Conservation (phyloP, 2,113 vertebrate species). For the Gobio gobio region DNA sequence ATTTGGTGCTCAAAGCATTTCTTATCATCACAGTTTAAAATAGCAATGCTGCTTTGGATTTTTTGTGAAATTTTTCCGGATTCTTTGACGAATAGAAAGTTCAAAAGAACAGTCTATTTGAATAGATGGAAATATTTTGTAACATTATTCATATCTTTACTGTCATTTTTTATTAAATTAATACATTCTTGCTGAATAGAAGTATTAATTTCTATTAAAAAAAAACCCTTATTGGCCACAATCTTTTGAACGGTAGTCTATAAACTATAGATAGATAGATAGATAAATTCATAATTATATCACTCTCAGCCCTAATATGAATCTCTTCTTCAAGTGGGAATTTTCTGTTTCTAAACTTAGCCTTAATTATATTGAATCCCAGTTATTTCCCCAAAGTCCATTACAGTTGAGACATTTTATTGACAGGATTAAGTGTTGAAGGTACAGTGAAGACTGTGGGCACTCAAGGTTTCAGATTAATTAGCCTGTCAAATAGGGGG, state of each 20-base stretch:
- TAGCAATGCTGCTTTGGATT: not conserved
- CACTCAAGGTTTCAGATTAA: constrained; percentile 42
- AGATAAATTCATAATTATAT: not conserved
- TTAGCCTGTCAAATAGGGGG: constrained; percentile 46
- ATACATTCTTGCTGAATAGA: no score
- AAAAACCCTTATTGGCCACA: no score
- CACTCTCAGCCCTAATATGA: not conserved
- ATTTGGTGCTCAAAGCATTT: not conserved
- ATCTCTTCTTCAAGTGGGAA: not conserved
- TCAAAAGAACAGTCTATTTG: no score
- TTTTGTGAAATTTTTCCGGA: not conserved
- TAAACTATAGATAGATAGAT: not conserved
- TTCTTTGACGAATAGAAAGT: no score
- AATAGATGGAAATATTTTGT: no score
- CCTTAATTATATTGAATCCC: constrained; percentile 1
- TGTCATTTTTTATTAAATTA: no score
- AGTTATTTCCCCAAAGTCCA: constrained; percentile 5
- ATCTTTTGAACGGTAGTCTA: no score
- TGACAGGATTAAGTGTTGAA: constrained; percentile 24
- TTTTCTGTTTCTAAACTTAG: not conserved
- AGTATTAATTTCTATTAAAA: no score
- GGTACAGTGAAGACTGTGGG: constrained; percentile 14
- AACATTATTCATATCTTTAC: no score
- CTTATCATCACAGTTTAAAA: not conserved
- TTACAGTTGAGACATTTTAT: constrained; percentile 19